phyloP scores from a whole-genome alignment of 2,888 invertebrate genomes.

The Hipparchia semele region DNA sequence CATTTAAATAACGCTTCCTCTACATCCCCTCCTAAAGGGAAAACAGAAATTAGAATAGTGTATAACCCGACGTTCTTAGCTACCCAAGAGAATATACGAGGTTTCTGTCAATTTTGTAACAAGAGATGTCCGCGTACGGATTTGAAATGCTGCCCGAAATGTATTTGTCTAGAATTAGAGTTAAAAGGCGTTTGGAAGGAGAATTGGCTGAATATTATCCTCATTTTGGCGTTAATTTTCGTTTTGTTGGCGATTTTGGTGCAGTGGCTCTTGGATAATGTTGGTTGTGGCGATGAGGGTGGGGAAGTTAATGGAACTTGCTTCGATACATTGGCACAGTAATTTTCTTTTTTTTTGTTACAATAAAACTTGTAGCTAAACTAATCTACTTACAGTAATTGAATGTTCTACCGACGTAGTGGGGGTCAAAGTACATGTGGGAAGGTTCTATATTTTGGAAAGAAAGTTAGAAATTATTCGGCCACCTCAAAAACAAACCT shows the following conservation, averaged over 20 bases:
- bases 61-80: conserved; percentile 76
- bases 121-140: conserved; percentile 65
- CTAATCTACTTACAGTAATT: too few relatives aligned
- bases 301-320: conserved; percentile 52
- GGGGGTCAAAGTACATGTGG: too few relatives aligned
- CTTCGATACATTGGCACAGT: conserved; percentile 54
- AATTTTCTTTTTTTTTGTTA: too few relatives aligned
- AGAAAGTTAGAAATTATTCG: too few relatives aligned
- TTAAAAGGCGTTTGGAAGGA: conserved; percentile 66
- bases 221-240: conserved; percentile 62
- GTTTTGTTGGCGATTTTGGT: conserved; percentile 63
- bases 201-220: conserved; percentile 72
- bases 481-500: too few relatives aligned
- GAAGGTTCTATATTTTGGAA: too few relatives aligned
- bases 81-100: conserved; percentile 51
- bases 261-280: conserved; percentile 60
- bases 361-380: too few relatives aligned
- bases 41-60: conserved; percentile 74
- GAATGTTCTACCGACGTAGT: too few relatives aligned
- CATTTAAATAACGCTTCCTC: conserved; percentile 52
- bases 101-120: conserved; percentile 66
- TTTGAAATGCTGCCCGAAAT: conserved; percentile 65
- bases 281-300: conserved; percentile 51
- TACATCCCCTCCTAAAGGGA: conserved; percentile 48
- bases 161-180: conserved; percentile 67